Evolutionary conservation across 1,140 invertebrate genomes (phyloP), one percentile per base, ranked within the genome.

Genomic region (Drusus annulatus): DNA sequence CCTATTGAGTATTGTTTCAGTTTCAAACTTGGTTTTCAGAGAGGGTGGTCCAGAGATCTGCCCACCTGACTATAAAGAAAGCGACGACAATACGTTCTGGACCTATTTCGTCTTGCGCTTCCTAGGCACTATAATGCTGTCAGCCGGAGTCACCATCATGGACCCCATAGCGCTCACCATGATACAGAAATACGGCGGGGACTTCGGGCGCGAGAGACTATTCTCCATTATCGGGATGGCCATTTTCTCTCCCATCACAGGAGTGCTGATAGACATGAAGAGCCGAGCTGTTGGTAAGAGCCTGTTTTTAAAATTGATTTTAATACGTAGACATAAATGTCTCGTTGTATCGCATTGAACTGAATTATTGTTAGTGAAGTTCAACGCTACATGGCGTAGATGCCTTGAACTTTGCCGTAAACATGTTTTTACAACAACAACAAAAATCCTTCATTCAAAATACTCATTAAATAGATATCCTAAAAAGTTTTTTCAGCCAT

Each of bases 201-300:
- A 95, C 85, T 96, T 95, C 86, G 95, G 95, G 10, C 91, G 94
- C 84, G 94, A 96, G 84, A 90, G 94, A 78, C 87, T 96, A 71
- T 95, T 95, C 87, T 94, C 93, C 4, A 95, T 94, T 84, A 90
- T 96, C 50, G 95, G 94, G 58, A 94, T 94, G 91, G 94, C 94
- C 23, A 92, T 95, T 84, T 94, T 95, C 86, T 95, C 95, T 5
- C 95, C 95, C 68, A 91, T 96, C 45, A 94, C 94, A 6, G 95
- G 95, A 79, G 91, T 93, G 79, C 89, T 96, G 71, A 94, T 96
- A 85, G 94, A 96, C 89, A 90, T 91, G 86, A 90, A 89, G 80
- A 92, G 91, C 83, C 89, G 90, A 90, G 87, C 86, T 87, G 87
- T 90, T 76, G 89, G 90, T 91, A 84, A 84, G 86, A 15, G 17